These are phyloP conservation scores for Sympetrum striolatum DNA, from an alignment of 2,888 invertebrate species.

Conservation along the genomic window DNA sequence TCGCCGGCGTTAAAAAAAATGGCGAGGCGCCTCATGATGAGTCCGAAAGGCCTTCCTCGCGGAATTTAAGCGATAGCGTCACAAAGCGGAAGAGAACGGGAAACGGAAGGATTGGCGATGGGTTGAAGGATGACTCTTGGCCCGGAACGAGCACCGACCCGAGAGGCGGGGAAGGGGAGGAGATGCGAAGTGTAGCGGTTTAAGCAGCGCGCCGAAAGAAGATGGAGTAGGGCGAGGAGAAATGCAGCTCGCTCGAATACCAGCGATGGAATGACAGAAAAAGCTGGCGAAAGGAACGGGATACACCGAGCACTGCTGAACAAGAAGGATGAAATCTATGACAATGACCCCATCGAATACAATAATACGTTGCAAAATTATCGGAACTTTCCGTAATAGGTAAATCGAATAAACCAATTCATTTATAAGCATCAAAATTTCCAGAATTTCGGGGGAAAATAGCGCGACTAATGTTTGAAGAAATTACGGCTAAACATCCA, in stretches of 20 bases:
- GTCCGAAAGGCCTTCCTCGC: not conserved
- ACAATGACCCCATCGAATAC: too few species aligned
- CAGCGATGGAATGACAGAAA: not conserved
- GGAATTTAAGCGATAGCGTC: not conserved
- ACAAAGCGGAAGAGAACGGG: conserved; percentile 38
- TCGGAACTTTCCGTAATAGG: too few species aligned
- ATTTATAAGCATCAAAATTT: too few species aligned
- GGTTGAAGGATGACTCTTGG: conserved; percentile 12
- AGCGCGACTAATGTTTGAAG: too few species aligned
- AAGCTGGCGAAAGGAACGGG: not conserved
- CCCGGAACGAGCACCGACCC: conserved; percentile 43
- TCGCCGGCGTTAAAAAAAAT: not conserved
- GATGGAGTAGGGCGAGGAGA: not conserved
- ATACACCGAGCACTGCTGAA: not conserved
- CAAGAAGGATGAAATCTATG: too few species aligned
- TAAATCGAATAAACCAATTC: too few species aligned
- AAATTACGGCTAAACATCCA: too few species aligned
- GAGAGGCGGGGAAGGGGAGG: not conserved
- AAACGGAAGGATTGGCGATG: not conserved
- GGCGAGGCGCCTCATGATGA: not conserved
- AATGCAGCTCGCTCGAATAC: not conserved
- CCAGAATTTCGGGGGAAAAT: too few species aligned
- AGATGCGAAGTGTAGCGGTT: not conserved
- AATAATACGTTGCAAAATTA: too few species aligned
- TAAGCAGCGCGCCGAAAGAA: not conserved